Base-by-base conservation (phyloP, 2,113 vertebrate genomes). In the Chamaea fasciata region DNA sequence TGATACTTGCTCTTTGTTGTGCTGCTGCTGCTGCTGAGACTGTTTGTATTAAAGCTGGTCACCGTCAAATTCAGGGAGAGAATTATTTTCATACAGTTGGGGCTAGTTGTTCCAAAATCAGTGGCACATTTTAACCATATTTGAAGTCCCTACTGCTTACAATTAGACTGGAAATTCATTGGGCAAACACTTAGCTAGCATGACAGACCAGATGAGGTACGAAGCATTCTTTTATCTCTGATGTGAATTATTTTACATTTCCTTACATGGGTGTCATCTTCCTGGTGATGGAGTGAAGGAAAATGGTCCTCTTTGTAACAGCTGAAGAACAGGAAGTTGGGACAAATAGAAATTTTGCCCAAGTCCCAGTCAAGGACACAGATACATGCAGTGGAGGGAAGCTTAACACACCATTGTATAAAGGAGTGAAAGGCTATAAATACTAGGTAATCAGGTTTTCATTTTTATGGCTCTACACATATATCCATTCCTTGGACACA, bases 281-380 rank as follows among this genome's bases (percentile, higher is more conserved):
- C 73, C 73, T 56, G 56, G 78, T 63, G 30, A 57, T 78, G 18
- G 21, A 82, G 23, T 26, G 46, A 90, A 71, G 27, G 50, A 92
- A 42, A 83, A n/a, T 19, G 15, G 70, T 89, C 24, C 35, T 86
- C 50, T 96, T 82, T 90, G 69, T 81, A 89, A 44, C 52, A 92
- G 68, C 49, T 88, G n/a, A 84, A 92, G 67, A 56, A 39, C 7
- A 7, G 59, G 77, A 91, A 88, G 26, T 16, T 75, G 86, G 55
- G 31, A 55, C 57, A 96, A 96, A 92, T 50, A 35, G 59, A 96
- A 94, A 42, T 65, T 89, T 62, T 93, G 27, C 79, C 44, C 16
- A 37, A 90, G 28, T 21, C 20, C 44, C 82, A 92, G 47, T 94
- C 70, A 85, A 73, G 26, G 26, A 11, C 77, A 62, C n/a, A 70